Conservation (phyloP, 1,140 invertebrate species). For the Lycorma delicatula region DNA sequence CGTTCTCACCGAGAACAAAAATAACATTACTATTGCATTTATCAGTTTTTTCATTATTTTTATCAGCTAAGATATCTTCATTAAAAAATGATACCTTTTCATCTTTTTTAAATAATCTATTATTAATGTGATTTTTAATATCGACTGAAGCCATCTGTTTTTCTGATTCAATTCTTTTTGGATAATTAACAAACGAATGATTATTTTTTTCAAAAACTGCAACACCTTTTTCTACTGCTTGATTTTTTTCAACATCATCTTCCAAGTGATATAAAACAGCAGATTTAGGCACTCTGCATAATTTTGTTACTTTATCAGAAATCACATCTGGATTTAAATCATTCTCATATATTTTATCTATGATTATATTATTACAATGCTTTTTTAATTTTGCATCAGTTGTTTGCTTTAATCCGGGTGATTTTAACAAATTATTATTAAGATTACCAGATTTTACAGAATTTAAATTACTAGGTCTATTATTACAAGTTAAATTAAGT, state of each 20-base stretch:
- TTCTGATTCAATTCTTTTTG: slow-evolving; percentile 9
- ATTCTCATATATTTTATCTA: too few relatives aligned
- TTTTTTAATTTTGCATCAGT: too few relatives aligned
- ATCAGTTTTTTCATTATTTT: too few relatives aligned
- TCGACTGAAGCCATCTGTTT: slow-evolving; percentile 3
- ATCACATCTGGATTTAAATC: neutral
- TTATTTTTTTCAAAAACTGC: too few relatives aligned
- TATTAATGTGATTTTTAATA: slow-evolving; percentile 1
- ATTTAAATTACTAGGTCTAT: neutral
- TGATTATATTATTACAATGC: too few relatives aligned
- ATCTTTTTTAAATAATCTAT: too few relatives aligned
- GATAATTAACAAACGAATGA: too few relatives aligned
- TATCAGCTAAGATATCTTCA: too few relatives aligned
- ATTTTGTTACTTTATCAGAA: slow-evolving; percentile 1
- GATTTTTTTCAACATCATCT: too few relatives aligned
- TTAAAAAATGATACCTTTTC: too few relatives aligned
- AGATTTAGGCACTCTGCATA: neutral
- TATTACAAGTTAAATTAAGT: neutral
- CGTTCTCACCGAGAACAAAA: slow-evolving; percentile 70
- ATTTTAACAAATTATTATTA: neutral
- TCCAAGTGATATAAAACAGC: neutral
- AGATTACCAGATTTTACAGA: neutral
- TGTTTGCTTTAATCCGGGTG: too few relatives aligned
- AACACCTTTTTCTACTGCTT: too few relatives aligned
- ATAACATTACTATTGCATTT: slow-evolving; percentile 49